phyloP scores from a whole-genome alignment of 2,888 invertebrate genomes.

The Ormyrus thymus region DNA sequence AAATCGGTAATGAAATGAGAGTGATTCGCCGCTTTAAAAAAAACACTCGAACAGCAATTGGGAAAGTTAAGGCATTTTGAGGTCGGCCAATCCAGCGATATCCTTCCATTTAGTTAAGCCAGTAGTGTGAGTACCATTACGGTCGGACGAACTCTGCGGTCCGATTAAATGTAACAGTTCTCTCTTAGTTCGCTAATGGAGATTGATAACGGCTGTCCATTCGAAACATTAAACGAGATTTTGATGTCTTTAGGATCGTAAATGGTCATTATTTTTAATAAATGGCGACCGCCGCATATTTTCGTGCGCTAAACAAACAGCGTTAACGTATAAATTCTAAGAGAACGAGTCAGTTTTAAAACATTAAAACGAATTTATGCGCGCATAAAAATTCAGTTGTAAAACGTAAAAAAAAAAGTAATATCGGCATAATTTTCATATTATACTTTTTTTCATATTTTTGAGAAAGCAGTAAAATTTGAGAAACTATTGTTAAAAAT shows the following conservation, averaged over 20 bases:
- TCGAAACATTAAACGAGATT: conserved; percentile 22
- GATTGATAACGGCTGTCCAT: conserved; percentile 35
- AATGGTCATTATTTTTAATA: background rate
- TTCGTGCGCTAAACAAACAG: background rate
- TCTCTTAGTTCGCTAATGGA: conserved; percentile 37
- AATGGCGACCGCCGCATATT: background rate
- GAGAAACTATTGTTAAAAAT: background rate
- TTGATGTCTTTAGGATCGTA: conserved; percentile 1
- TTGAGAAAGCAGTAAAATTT: background rate
- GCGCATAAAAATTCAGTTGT: too few species aligned
- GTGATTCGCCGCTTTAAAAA: background rate
- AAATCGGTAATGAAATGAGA: background rate
- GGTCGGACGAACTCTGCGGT: conserved; percentile 38
- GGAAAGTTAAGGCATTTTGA: conserved; percentile 37
- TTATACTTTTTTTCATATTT: background rate
- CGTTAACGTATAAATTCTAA: too few species aligned
- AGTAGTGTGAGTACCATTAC: conserved; percentile 45
- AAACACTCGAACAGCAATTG: background rate
- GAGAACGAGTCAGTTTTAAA: too few species aligned
- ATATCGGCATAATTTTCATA: too few species aligned
- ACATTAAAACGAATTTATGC: too few species aligned
- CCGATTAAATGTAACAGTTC: conserved; percentile 38
- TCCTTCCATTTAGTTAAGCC: conserved; percentile 34
- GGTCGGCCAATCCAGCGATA: conserved; percentile 34
- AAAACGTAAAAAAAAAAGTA: too few species aligned